These are phyloP conservation scores for Glaucopsyche alexis DNA, from an alignment of 2,888 invertebrate genomes.

Conservation along the genomic window DNA sequence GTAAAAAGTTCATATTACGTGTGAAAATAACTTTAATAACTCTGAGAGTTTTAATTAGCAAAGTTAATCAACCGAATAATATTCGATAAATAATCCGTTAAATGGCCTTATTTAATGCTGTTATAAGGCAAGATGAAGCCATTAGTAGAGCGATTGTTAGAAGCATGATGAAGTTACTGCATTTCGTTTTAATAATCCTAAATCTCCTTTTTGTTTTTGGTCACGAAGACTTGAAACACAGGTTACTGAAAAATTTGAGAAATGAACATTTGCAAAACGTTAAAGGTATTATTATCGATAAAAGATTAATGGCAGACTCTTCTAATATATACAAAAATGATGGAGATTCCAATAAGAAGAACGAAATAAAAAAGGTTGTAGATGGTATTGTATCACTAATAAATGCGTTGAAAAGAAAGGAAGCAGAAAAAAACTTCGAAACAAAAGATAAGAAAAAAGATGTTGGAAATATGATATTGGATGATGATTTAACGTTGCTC, in stretches of 20 bases:
- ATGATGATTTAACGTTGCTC: neutral
- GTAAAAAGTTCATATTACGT: no score
- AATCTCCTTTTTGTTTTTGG: neutral
- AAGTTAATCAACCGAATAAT: no score
- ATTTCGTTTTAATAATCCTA: neutral
- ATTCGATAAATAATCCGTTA: no score
- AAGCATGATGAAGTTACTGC: neutral
- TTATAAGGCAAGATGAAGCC: neutral
- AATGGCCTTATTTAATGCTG: no score
- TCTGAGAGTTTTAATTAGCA: neutral
- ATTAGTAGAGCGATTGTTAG: neutral
- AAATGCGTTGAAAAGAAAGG: neutral
- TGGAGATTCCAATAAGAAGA: neutral
- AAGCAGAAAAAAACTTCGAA: neutral
- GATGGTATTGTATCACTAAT: neutral
- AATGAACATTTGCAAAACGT: no score
- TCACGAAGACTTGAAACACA: neutral
- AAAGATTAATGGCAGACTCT: neutral
- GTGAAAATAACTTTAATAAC: neutral
- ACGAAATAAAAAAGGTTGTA: no score
- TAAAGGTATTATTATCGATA: no score
- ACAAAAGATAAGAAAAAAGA: neutral
- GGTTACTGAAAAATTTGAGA: neutral
- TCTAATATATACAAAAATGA: neutral
- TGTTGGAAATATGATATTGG: neutral